These are phyloP conservation scores for Brachyptera putata DNA, from an alignment of 2,888 invertebrate genomes.

Conservation along the genomic window DNA sequence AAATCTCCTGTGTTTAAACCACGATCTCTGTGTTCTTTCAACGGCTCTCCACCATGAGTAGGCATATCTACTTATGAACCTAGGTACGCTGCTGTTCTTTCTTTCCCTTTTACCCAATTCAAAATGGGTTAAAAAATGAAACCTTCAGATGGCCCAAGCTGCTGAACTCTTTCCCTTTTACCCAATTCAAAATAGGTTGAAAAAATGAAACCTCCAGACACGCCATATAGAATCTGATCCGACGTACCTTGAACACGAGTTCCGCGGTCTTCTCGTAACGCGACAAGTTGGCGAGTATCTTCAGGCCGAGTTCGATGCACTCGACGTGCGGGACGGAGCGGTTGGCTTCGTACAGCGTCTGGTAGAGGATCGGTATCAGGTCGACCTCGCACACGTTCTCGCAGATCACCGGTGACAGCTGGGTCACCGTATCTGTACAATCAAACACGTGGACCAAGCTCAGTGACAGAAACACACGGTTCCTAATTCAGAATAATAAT, in stretches of 20 bases:
- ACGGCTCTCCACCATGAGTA: too few species aligned
- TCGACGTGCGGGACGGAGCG: conserved; percentile 59
- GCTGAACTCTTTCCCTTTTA: too few species aligned
- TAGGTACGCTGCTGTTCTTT: too few species aligned
- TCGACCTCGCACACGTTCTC: conserved; percentile 40
- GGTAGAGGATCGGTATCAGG: conserved; percentile 44
- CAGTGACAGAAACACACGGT: background rate
- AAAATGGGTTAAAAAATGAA: too few species aligned
- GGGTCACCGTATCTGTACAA: conserved; percentile 46
- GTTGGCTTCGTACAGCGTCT: conserved; percentile 45
- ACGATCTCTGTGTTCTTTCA: too few species aligned
- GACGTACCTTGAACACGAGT: conserved; percentile 11
- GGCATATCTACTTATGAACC: too few species aligned
- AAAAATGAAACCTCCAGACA: too few species aligned
- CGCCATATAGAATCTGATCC: too few species aligned
- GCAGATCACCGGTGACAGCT: conserved; percentile 43
- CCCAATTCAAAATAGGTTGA: too few species aligned
- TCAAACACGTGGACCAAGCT: background rate
- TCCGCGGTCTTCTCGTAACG: background rate
- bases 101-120: too few species aligned
- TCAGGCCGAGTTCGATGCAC: conserved; percentile 48
- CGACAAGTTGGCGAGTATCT: conserved; percentile 4
- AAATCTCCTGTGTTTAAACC: too few species aligned
- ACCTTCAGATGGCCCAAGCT: too few species aligned
- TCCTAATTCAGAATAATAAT: background rate